A percentile compares a stretch with the other conserved stretches of the same genome.
Evolutionary conservation across 2,113 vertebrate species (phyloP).

Genomic region (Podarcis cretensis): DNA sequence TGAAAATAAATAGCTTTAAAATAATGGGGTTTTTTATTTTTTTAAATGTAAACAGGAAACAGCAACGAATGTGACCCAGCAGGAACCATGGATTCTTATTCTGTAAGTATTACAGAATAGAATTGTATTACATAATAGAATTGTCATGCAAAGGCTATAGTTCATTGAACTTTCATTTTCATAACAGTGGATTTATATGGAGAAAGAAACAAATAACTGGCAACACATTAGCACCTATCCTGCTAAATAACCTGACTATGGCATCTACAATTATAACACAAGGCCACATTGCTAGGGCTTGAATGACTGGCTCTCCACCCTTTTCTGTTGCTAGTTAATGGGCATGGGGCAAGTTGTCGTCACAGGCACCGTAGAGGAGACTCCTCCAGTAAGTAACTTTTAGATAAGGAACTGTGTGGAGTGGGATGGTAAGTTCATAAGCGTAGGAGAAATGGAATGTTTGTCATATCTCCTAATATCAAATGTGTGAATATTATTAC

Average conservation of each 20-base stretch:
- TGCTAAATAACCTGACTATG: neutral
- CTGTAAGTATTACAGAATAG: conserved; percentile 75
- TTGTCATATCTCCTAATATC: neutral
- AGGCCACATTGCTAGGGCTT: neutral
- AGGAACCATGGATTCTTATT: conserved; percentile 76
- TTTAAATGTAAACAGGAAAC: conserved; percentile 60
- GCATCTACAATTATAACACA: neutral
- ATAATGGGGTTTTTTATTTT: conserved; percentile 36
- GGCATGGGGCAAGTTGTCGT: neutral
- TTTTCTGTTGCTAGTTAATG: neutral
- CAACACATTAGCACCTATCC: neutral
- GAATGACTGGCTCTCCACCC: neutral
- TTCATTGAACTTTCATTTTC: neutral
- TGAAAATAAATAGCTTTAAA: neutral
- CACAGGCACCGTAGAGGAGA: neutral
- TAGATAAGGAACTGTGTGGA: neutral
- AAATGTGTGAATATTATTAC: neutral
- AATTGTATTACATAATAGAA: conserved; percentile 42
- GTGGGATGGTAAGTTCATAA: too few species aligned
- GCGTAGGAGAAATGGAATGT: neutral
- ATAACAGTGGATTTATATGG: neutral
- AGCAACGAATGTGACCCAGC: conserved; percentile 77
- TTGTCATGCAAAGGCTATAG: neutral
- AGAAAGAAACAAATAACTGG: neutral
- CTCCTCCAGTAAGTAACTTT: neutral